Evolutionary conservation across 2,888 invertebrate species (phyloP), one percentile per base, ranked within the genome.

Genomic region (Nymphalis polychloros): DNA sequence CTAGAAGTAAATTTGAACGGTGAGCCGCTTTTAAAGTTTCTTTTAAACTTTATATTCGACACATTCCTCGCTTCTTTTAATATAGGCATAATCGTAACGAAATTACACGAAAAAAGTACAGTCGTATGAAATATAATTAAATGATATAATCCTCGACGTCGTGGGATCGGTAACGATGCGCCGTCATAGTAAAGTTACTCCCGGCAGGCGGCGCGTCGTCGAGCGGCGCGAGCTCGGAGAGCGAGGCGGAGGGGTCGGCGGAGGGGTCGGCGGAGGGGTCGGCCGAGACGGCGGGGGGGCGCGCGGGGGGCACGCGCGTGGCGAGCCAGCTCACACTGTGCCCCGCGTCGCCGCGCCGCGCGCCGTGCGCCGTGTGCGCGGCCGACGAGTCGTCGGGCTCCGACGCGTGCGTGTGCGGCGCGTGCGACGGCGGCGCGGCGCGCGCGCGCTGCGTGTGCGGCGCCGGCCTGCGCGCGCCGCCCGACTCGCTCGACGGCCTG

Each of bases 401-500:
- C 1, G 8, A 62, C 16, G 17, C 68, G 41, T 67, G 69, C 35
- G 59, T 60, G 57, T 69, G 69, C 64, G 70, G 71, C 65, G 79
- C 77, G 78, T 78, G 79, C 68, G 78, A 50, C 79, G 77, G 69
- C 66, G 74, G 49, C 74, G 76, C 65, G 77, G 73, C 70, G 64
- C 73, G 64, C 47, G 74, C 68, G 72, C 72, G 73, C 65, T 72
- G 78, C 76, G 76, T 74, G 69, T 73, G 76, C 73, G 75, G 78
- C 64, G 82, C 64, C 72, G 71, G 68, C 68, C 71, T 62, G 68
- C 71, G 70, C 67, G 81, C 68, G 67, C 67, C 57, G 67, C 82
- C 49, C 64, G 96, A 95, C 80, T 93, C 95, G 73, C 93, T 95
- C 55, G 96, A 97, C 86, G 97, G 97, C 57, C 91, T 97, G 80